phyloP scores from a whole-genome alignment of 2,113 vertebrate genomes.

The Holacanthus passer region DNA sequence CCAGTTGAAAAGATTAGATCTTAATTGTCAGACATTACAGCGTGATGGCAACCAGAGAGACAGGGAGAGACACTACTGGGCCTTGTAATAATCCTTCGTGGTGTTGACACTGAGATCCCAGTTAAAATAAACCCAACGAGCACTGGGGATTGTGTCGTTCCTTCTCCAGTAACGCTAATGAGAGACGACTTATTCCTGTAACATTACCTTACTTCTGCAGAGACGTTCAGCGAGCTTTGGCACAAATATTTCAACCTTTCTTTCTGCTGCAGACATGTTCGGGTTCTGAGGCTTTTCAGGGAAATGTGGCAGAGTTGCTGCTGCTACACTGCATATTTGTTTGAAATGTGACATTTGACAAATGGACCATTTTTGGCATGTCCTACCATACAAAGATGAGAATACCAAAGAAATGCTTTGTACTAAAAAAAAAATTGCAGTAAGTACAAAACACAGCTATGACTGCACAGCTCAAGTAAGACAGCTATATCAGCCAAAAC shows the following conservation, averaged over 20 bases:
- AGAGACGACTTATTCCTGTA: conserved; percentile 49
- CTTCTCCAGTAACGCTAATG: conserved; percentile 59
- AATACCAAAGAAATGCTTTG: not conserved
- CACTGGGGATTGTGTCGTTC: conserved; percentile 48
- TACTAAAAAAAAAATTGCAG: not conserved
- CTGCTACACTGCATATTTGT: not conserved
- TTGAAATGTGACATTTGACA: not conserved
- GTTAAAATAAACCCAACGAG: conserved; percentile 44
- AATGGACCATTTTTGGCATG: too few species aligned
- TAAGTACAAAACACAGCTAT: not conserved
- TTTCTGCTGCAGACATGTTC: not conserved
- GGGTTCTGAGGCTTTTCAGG: not conserved
- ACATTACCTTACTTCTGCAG: conserved; percentile 43
- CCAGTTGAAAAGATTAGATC: conserved; percentile 68
- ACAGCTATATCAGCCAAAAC: not conserved
- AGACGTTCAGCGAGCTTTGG: conserved; percentile 27
- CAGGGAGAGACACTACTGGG: conserved; percentile 42
- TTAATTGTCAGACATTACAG: conserved; percentile 75
- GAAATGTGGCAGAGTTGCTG: not conserved
- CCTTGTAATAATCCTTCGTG: conserved; percentile 57
- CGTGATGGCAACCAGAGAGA: conserved; percentile 56
- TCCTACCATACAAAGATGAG: not conserved
- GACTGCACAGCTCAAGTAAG: not conserved
- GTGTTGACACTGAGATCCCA: conserved; percentile 56
- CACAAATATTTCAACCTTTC: conserved; percentile 3